Evolutionary conservation across 2,113 vertebrate species (phyloP).

Genomic region (Spermophilus dauricus): DNA sequence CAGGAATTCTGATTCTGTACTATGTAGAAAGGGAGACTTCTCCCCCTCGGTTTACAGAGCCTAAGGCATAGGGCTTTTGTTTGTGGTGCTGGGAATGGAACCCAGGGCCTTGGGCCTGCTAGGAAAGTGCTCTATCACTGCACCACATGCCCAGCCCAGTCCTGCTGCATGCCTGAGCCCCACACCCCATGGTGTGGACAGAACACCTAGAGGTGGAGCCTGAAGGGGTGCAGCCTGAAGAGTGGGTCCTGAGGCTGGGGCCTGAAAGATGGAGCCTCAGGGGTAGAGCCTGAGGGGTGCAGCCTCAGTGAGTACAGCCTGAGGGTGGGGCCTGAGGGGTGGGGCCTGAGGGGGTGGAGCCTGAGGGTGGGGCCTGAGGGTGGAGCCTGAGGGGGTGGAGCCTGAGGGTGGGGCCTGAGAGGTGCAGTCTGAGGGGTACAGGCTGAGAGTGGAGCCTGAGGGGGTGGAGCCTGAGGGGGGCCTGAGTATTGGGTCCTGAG

Average conservation of each 20-base stretch:
- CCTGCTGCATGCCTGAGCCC: not conserved
- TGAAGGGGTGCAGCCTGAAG: not conserved
- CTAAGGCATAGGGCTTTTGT: no score
- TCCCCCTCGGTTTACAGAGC: not conserved
- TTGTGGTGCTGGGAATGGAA: no score
- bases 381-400: not conserved
- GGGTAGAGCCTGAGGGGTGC: not conserved
- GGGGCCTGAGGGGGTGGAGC: fast-evolving
- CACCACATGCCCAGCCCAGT: no score
- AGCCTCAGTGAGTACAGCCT: not conserved
- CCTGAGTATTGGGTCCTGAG: not conserved
- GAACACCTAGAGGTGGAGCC: not conserved
- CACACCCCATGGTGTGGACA: not conserved
- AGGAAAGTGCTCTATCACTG: no score
- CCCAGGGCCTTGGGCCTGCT: no score
- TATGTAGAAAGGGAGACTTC: not conserved
- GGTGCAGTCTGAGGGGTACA: no score
- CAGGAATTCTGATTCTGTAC: not conserved
- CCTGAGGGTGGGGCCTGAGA: not conserved
- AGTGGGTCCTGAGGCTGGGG: no score
- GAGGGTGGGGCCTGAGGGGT: not conserved
- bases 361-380: not conserved
- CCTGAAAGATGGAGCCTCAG: not conserved
- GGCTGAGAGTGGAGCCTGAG: not conserved
- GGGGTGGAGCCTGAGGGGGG: not conserved